Percentiles rank a stretch among this genome's conserved stretches.
Conservation (phyloP, 2,888 invertebrate species). For the Smittia sp. region DNA sequence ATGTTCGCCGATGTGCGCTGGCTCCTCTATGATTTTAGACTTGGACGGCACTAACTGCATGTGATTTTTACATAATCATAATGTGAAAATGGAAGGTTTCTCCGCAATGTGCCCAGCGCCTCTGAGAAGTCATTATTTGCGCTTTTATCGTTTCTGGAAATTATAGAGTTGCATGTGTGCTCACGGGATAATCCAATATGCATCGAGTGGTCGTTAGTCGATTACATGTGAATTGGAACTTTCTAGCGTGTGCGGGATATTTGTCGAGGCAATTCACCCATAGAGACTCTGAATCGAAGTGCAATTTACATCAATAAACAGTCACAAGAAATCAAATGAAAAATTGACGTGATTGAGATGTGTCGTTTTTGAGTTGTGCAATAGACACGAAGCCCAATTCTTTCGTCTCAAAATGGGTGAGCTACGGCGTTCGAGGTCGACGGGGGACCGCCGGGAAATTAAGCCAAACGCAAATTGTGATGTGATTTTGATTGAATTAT, state of each 20-base stretch:
- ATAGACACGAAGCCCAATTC: neutral
- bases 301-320: slow-evolving; percentile 37
- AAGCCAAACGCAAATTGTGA: slow-evolving; percentile 27
- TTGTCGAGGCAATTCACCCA: neutral
- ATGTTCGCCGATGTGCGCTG: neutral
- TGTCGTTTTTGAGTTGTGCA: slow-evolving; percentile 14
- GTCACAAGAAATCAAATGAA: slow-evolving; percentile 28
- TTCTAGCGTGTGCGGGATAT: no score
- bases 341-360: slow-evolving; percentile 34
- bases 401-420: neutral
- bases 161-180: slow-evolving; percentile 7
- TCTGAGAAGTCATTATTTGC: neutral
- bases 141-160: slow-evolving; percentile 18
- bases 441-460: neutral
- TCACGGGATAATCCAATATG: slow-evolving; percentile 3
- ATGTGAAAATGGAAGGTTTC: slow-evolving; percentile 34
- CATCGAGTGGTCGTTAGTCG: neutral
- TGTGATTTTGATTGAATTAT: slow-evolving; percentile 37
- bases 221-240: neutral
- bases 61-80: slow-evolving; percentile 33
- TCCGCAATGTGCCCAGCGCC: neutral
- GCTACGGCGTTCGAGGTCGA: neutral
- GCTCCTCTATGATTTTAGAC: neutral
- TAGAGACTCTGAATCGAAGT: neutral
- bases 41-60: slow-evolving; percentile 30